These are phyloP conservation scores for Tridacna crocea DNA, from an alignment of 2,888 invertebrate genomes.

Conservation along the genomic window DNA sequence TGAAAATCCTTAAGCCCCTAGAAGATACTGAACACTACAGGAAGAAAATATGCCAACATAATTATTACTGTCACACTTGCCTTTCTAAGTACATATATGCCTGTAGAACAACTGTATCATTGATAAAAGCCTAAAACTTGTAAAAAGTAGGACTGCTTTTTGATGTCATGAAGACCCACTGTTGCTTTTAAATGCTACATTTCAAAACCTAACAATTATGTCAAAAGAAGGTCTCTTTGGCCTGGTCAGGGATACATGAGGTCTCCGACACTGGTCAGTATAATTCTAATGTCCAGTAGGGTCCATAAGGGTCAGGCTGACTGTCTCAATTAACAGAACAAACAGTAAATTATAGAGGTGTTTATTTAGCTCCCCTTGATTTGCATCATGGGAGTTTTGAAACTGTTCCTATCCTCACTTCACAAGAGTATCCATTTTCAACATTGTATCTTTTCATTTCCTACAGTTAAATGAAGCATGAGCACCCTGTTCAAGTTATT, in stretches of 20 bases:
- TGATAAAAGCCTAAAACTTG: too few species aligned
- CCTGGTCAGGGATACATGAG: too few species aligned
- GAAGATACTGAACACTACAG: neutral
- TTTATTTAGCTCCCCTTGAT: constrained; percentile 54
- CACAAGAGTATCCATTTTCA: constrained; percentile 65
- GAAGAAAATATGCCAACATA: too few species aligned
- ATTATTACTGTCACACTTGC: too few species aligned
- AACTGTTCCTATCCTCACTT: constrained; percentile 51
- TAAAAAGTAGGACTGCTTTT: too few species aligned
- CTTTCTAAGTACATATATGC: too few species aligned
- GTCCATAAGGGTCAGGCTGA: constrained; percentile 58
- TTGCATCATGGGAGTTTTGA: constrained; percentile 52
- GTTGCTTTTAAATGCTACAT: too few species aligned
- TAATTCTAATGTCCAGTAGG: constrained; percentile 39
- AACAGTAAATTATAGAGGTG: constrained; percentile 51
- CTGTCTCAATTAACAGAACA: constrained; percentile 63
- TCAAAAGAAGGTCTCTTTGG: too few species aligned
- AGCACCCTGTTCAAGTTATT: constrained; percentile 55
- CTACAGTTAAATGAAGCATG: constrained; percentile 62
- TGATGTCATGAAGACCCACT: too few species aligned
- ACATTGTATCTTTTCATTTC: constrained; percentile 65
- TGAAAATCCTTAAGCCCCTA: neutral
- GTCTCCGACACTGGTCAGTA: neutral
- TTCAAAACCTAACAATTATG: too few species aligned
- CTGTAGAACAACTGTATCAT: too few species aligned